Conservation (phyloP, 2,113 vertebrate species). For the Charadrius vociferus region DNA sequence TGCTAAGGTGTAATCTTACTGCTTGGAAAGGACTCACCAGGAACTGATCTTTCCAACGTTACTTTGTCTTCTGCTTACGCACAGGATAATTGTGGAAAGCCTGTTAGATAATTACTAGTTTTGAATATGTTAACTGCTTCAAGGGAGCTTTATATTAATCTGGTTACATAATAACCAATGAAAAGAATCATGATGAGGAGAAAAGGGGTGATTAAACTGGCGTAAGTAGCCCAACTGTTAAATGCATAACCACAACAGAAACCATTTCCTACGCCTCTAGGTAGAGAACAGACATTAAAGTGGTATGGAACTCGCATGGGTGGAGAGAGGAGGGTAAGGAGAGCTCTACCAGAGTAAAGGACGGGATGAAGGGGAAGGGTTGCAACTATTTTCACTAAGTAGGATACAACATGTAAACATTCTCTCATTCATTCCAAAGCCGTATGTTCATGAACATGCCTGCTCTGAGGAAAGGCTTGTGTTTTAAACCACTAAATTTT, state of each 20-base stretch:
- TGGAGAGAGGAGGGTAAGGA: not conserved
- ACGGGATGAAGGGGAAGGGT: not conserved
- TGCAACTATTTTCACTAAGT: not conserved
- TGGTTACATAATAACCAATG: not conserved
- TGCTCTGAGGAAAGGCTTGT: not conserved
- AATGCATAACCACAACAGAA: not conserved
- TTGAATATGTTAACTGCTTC: not conserved
- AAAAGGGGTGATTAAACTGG: not conserved
- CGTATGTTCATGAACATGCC: no score
- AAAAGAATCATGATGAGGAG: not conserved
- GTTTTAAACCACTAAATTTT: not conserved
- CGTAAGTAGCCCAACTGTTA: not conserved
- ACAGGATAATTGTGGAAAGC: not conserved
- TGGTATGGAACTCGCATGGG: not conserved
- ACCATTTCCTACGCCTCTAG: not conserved
- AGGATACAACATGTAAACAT: not conserved
- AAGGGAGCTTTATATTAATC: not conserved
- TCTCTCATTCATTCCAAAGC: not conserved
- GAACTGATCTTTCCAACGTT: not conserved
- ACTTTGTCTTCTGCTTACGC: not conserved
- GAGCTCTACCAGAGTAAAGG: not conserved
- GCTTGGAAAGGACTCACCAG: not conserved
- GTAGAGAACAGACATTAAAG: not conserved
- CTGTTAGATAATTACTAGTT: not conserved
- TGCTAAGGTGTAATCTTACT: not conserved